A percentile compares a stretch with the other conserved stretches of the same genome.
These are phyloP conservation scores for Platorchestia sp. DNA, from an alignment of 1,140 invertebrate genomes.

Conservation along the genomic window DNA sequence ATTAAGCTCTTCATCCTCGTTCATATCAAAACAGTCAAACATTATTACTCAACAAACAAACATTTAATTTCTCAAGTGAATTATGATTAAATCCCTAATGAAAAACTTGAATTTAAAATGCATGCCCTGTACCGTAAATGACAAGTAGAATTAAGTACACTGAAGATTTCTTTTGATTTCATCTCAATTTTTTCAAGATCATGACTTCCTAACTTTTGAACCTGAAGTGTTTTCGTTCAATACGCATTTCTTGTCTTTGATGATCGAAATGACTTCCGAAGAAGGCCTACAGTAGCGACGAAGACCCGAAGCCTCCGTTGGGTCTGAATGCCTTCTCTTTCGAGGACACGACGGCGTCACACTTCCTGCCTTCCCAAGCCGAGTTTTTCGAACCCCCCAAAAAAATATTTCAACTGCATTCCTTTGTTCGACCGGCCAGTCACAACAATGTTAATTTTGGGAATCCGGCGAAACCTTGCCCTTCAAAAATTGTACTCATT, in stretches of 20 bases:
- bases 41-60: no score
- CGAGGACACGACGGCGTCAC: not conserved
- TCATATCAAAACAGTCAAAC: no score
- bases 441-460: not conserved
- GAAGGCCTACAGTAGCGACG: not conserved
- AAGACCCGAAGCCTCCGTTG: no score
- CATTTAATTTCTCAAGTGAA: no score
- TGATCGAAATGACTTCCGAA: not conserved
- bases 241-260: not conserved
- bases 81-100: no score
- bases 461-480: not conserved
- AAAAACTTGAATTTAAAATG: no score
- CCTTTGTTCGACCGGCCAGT: not conserved
- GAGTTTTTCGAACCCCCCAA: not conserved
- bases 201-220: no score
- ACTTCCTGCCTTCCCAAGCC: not conserved
- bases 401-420: not conserved
- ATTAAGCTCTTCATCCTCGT: no score
- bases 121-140: no score
- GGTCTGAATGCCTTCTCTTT: not conserved
- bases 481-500: not conserved
- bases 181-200: no score
- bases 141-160: no score
- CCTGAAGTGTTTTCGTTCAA: not conserved
- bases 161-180: no score